Base-by-base conservation (phyloP, 2,888 invertebrate genomes). In the Epirrhoe tristata region DNA sequence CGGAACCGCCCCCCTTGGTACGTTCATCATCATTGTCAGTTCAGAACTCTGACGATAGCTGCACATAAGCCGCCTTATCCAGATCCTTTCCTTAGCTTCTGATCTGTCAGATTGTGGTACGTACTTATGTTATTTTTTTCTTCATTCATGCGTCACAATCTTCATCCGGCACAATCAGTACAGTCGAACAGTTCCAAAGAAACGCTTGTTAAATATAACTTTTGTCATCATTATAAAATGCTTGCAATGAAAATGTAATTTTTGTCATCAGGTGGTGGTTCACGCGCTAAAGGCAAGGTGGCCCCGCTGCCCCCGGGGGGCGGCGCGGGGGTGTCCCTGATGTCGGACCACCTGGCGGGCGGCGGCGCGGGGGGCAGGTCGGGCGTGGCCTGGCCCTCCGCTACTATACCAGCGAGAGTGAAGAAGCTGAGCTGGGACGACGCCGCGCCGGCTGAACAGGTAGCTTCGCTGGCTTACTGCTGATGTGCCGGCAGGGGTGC, bases 351-450 rank as follows among this genome's bases (percentile, higher is more conserved):
- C 86, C 79, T 90, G 79, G 68, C 57, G 12, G 16, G 24, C 1
- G 85, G 71, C 69, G 82, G 79, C 79, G 80, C 56, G 71, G 74
- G 66, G 60, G 88, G 90, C 1, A 83, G 93, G 70, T 91, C 91
- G 56, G 93, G 93, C 53, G 93, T 93, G 63, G 93, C 95, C 58
- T 97, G 96, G 96, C 96, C 96, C 0, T 90, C 94, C 66, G 94
- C 95, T 63, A 95, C 96, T 67, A 95, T 96, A 39, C 96, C 96
- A 5, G 95, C 95, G 59, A 89, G 96, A 57, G 96, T 96, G 70
- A 97, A 97, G 89, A 96, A 97, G 81, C 93, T 97, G 59, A 96
- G 96, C 84, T 97, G 83, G 83, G 85, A 84, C 70, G 82, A 82
- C 58, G 78, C 80, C 24, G 74, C 77, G 12, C 73, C 70, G 1